Percentiles rank a stretch among this genome's conserved stretches.
phyloP scores from a whole-genome alignment of 2,888 invertebrate genomes.

The Rambutsinella grinnellia region DNA sequence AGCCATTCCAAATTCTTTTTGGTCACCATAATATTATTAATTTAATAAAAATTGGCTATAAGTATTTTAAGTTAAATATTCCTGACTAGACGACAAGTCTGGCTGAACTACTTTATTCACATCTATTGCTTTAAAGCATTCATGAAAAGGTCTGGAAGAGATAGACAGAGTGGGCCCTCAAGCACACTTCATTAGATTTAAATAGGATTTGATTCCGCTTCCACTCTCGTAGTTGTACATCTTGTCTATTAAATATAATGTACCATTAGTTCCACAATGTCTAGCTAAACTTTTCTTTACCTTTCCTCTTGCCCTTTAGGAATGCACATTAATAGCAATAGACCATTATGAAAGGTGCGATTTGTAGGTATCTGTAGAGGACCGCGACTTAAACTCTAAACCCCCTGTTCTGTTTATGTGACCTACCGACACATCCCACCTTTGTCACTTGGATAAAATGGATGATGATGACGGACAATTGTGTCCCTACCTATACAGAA shows the following conservation, averaged over 20 bases:
- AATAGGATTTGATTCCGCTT: not conserved
- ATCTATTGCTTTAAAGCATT: too few species aligned
- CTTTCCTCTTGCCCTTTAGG: too few species aligned
- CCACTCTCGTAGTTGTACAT: slow-evolving; percentile 8
- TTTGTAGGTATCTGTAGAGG: slow-evolving; percentile 21
- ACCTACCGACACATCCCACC: slow-evolving; percentile 43
- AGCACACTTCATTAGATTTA: slow-evolving; percentile 37
- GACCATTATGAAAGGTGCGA: slow-evolving; percentile 43
- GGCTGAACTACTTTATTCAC: too few species aligned
- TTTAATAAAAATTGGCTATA: too few species aligned
- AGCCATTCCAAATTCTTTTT: too few species aligned
- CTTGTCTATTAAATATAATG: too few species aligned
- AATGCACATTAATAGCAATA: too few species aligned
- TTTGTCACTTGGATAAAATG: slow-evolving; percentile 49
- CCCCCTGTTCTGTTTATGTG: too few species aligned
- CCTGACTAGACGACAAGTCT: too few species aligned
- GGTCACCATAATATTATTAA: too few species aligned
- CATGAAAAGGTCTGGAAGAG: slow-evolving; percentile 11
- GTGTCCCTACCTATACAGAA: not conserved
- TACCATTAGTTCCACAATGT: slow-evolving; percentile 48
- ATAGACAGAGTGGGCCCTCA: slow-evolving; percentile 23
- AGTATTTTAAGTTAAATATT: too few species aligned
- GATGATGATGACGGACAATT: slow-evolving; percentile 16
- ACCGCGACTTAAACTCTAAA: slow-evolving; percentile 36
- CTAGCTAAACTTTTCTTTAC: slow-evolving; percentile 24